phyloP scores from a whole-genome alignment of 2,113 vertebrate species.

The Orthonyx spaldingii region DNA sequence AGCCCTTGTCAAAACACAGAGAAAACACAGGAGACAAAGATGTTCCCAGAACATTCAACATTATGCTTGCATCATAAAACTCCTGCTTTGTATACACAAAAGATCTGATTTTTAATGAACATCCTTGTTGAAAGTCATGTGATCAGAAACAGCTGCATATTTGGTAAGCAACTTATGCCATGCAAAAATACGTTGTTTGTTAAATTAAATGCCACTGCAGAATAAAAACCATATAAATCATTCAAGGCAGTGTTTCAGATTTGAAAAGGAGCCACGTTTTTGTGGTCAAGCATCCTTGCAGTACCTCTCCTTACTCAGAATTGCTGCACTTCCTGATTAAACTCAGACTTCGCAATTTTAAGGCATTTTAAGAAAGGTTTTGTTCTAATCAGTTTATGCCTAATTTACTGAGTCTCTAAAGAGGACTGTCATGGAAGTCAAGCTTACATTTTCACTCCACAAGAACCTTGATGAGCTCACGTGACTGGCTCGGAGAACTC shows the following conservation, averaged over 20 bases:
- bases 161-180: not conserved
- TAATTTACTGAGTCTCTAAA: not conserved
- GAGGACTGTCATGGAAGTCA: not conserved
- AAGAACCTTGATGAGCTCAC: not conserved
- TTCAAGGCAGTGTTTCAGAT: not conserved
- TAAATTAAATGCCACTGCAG: not conserved
- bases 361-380: not conserved
- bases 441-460: not conserved
- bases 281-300: rapidly evolving
- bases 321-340: not conserved
- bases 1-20: not conserved
- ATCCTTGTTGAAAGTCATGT: not conserved
- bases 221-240: not conserved
- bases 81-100: not conserved
- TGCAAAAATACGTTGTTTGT: not conserved
- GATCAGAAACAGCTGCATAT: not conserved
- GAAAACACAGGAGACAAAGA: not conserved
- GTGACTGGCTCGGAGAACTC: not conserved
- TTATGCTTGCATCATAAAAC: not conserved
- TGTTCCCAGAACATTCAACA: not conserved
- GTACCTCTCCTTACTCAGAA: not conserved
- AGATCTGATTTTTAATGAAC: not conserved
- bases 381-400: not conserved
- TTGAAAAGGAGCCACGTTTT: not conserved
- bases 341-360: not conserved